Conservation (phyloP, 2,113 vertebrate genomes). For the Pseudorasbora parva region DNA sequence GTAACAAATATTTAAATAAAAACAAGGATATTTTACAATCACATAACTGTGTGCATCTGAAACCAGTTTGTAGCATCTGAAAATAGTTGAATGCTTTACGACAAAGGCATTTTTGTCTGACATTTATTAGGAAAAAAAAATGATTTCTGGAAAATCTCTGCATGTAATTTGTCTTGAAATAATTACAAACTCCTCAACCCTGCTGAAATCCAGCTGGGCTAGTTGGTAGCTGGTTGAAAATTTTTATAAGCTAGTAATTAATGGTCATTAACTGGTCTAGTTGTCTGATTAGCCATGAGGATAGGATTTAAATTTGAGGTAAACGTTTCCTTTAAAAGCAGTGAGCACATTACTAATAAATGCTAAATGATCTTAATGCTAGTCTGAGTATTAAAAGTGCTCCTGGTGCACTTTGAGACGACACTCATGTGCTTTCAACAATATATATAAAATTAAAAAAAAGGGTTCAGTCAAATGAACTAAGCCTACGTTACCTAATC, state of each 20-base stretch:
- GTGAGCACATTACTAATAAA: not conserved
- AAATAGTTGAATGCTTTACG: not conserved
- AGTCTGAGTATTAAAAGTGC: not conserved
- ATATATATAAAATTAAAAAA: too few species aligned
- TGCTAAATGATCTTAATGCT: not conserved
- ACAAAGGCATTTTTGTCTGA: not conserved
- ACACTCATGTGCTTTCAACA: not conserved
- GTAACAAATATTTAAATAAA: not conserved
- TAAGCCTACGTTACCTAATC: too few species aligned
- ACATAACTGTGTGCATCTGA: not conserved
- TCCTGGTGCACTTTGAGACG: not conserved
- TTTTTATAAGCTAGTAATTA: not conserved
- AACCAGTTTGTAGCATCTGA: conserved; percentile 22
- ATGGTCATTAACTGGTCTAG: not conserved
- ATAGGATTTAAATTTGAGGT: too few species aligned
- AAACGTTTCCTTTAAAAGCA: not conserved
- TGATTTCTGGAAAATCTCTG: conserved; percentile 9
- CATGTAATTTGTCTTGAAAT: not conserved
- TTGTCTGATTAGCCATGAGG: not conserved
- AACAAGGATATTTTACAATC: not conserved
- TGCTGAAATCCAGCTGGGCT: not conserved
- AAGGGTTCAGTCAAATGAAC: too few species aligned
- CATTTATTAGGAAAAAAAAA: not conserved
- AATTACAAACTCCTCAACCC: not conserved
- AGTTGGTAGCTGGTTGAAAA: not conserved